phyloP scores from a whole-genome alignment of 2,113 vertebrate genomes.

The Bos indicus region DNA sequence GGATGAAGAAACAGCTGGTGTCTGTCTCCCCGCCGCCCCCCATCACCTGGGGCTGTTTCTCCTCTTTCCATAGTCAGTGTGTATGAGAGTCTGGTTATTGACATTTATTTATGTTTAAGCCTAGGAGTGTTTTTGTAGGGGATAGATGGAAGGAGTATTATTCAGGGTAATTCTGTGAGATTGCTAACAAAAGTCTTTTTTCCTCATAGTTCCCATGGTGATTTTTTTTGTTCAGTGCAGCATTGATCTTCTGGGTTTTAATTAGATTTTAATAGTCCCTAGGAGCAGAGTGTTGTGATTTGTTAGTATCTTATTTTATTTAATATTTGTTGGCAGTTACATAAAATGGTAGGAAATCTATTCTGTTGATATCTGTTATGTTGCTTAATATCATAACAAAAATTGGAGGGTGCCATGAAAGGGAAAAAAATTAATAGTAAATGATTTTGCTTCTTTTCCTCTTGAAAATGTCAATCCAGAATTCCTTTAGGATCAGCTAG shows the following conservation, averaged over 20 bases:
- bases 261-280: slow-evolving; percentile 59
- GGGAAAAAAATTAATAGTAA: not conserved
- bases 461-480: not conserved
- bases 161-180: slow-evolving; percentile 13
- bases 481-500: not conserved
- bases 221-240: not conserved
- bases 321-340: not conserved
- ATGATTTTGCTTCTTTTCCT: not conserved
- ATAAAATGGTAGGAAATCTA: not conserved
- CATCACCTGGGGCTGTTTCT: accelerated
- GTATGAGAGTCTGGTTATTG: not conserved
- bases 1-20: not conserved
- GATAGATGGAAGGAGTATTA: not conserved
- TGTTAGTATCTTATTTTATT: not conserved
- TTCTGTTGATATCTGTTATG: not conserved
- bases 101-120: not conserved
- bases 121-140: not conserved
- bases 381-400: not conserved
- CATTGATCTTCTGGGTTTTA: slow-evolving; percentile 58
- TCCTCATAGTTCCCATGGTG: slow-evolving; percentile 57
- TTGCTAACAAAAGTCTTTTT: slow-evolving; percentile 31
- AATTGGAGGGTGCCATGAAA: not conserved
- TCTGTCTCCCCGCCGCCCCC: not conserved
- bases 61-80: not conserved
- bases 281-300: slow-evolving; percentile 27